Evolutionary conservation across 2,113 vertebrate species (phyloP).

Genomic region (Colossoma macropomum): DNA sequence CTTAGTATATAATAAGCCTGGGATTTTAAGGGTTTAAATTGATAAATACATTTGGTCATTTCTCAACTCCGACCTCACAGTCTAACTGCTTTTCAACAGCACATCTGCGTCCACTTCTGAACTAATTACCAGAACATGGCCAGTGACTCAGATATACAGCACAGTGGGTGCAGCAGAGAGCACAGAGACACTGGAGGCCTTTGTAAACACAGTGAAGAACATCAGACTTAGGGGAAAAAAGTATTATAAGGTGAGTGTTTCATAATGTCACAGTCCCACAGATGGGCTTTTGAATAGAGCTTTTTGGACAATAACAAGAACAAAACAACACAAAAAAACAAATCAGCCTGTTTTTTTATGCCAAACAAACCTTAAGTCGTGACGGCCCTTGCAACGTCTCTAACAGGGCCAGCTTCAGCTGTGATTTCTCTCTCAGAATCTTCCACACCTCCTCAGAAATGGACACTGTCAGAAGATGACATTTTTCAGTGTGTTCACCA

Average conservation of each 20-base stretch:
- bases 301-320: not conserved
- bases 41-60: too few relatives aligned
- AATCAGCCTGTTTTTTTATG: not conserved
- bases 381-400: not conserved
- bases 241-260: not conserved
- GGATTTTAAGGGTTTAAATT: too few relatives aligned
- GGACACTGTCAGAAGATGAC: not conserved
- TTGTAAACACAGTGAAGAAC: conserved; percentile 4
- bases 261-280: not conserved
- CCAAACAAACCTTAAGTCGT: not conserved
- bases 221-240: not conserved
- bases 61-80: not conserved
- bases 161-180: not conserved
- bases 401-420: not conserved
- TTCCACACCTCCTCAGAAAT: conserved; percentile 24
- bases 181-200: not conserved
- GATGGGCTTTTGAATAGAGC: not conserved
- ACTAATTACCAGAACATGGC: not conserved
- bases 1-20: too few relatives aligned
- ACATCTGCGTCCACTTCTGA: not conserved
- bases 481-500: not conserved
- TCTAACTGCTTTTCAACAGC: not conserved
- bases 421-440: conserved; percentile 22
- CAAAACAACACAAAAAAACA: not conserved
- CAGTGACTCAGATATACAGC: not conserved